A percentile compares a stretch with the other conserved stretches of the same genome.
phyloP scores from a whole-genome alignment of 2,888 invertebrate genomes.

The Tipula vernalis region DNA sequence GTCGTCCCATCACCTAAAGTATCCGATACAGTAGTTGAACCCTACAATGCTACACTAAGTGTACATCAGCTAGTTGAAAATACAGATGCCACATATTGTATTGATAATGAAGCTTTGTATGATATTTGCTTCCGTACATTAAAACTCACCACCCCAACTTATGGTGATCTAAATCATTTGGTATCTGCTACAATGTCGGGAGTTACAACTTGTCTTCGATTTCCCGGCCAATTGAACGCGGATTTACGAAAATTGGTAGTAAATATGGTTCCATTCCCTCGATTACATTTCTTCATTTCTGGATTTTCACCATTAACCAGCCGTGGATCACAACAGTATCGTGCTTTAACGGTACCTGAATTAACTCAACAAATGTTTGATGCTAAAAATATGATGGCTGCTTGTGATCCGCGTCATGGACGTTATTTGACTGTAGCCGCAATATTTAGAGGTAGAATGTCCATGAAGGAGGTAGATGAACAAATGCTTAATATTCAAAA shows the following conservation, averaged over 20 bases:
- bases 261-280: conserved; percentile 97
- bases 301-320: conserved; percentile 90
- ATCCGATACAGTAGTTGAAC: conserved; percentile 50
- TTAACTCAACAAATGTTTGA: conserved; percentile 88
- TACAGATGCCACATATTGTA: conserved; percentile 83
- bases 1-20: conserved; percentile 77
- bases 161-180: conserved; percentile 86
- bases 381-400: conserved; percentile 95
- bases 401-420: conserved; percentile 86
- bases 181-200: conserved; percentile 80
- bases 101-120: conserved; percentile 86
- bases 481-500: conserved; percentile 94
- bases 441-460: conserved; percentile 84
- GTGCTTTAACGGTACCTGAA: conserved; percentile 82
- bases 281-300: conserved; percentile 92
- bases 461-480: conserved; percentile 85
- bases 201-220: conserved; percentile 74
- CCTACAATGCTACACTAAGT: conserved; percentile 82
- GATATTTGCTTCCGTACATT: conserved; percentile 87
- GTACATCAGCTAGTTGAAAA: conserved; percentile 83
- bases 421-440: conserved; percentile 85
- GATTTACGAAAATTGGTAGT: conserved; percentile 85
- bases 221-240: conserved; percentile 90
- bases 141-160: conserved; percentile 79
- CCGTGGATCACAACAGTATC: conserved; percentile 80